Conservation (phyloP, 2,797 vertebrate genomes). For the Pipistrellus pygmaeus region DNA sequence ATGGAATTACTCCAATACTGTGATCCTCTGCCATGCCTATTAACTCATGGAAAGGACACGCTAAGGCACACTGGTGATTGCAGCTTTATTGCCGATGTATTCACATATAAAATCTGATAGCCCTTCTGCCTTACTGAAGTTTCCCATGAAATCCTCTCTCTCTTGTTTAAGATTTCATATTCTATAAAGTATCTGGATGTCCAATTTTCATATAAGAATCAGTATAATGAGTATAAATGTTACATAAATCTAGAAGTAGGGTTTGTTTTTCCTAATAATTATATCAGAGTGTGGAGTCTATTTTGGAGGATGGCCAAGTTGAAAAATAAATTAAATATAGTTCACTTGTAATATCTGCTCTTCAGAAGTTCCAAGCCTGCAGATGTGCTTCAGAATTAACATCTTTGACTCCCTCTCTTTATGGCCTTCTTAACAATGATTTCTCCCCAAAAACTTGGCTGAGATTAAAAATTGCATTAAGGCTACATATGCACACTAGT, state of each 20-base stretch:
- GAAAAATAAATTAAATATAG: constrained; percentile 40
- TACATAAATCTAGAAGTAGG: background rate
- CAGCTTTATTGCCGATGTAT: background rate
- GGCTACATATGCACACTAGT: background rate
- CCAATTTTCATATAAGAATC: constrained; percentile 1
- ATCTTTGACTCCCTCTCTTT: background rate
- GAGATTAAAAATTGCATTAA: constrained; percentile 17
- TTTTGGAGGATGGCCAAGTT: background rate
- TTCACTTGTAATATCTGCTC: background rate
- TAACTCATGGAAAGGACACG: background rate
- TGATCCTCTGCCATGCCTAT: background rate
- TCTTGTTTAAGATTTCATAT: background rate
- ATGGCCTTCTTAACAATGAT: background rate
- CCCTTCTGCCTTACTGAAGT: background rate
- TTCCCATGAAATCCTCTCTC: background rate
- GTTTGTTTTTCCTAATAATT: constrained; percentile 36
- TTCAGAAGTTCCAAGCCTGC: background rate
- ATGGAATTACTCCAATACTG: background rate
- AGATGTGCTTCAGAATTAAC: background rate
- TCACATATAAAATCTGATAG: background rate
- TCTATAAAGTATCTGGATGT: background rate
- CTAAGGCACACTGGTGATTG: background rate
- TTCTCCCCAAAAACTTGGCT: background rate
- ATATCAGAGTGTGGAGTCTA: background rate
- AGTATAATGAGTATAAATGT: constrained; percentile 14